Base-by-base conservation (phyloP, 1,140 invertebrate species). In the Mylabris phalerata region DNA sequence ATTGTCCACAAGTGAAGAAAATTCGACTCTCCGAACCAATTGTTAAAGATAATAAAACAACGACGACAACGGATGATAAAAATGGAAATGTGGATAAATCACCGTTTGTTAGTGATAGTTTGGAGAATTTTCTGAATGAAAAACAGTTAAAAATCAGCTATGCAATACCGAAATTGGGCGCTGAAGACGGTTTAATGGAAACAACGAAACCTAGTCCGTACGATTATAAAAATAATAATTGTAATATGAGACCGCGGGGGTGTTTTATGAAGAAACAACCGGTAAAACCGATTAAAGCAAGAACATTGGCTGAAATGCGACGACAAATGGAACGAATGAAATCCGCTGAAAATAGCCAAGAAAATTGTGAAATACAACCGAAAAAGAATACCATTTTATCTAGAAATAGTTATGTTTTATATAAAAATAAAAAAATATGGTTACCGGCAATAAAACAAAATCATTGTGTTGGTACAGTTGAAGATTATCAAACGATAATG, bases 231-330 rank as follows among this genome's bases (percentile, higher is more conserved):
- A 7, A 7, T 32, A 32, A 32, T 32, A 5, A 7, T 32, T 32
- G 32, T 32, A 7, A 7, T 32, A 32, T 4, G 32, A 32, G 32
- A 32, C 4, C 7, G 2, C 32, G 4, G 32, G 32, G 4, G 32
- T 19, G 19, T 19, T 19, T 19, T 19, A 19, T 19, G 7, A 32
- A 32, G 32, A 32, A 1, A 7, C 32, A 4, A 32, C 32, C 19
- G 1, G 19, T 44, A 55, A 59, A 60, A 57, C 38, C 13, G 41
- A 56, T 67, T 6, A 73, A 73, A 59, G 62, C 70, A 5, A 73
- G 71, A 67, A 73, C 72, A 10, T 60, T 73, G 19, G 72, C 72
- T 6, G 70, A 73, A 59, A 73, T 72, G 65, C 26, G 72, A 48
- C 63, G 59, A 57, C 57, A 71, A 43, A 59, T 73, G n/a, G 69